Evolutionary conservation across 2,888 invertebrate species (phyloP).

Genomic region (Bimastos eiseni): DNA sequence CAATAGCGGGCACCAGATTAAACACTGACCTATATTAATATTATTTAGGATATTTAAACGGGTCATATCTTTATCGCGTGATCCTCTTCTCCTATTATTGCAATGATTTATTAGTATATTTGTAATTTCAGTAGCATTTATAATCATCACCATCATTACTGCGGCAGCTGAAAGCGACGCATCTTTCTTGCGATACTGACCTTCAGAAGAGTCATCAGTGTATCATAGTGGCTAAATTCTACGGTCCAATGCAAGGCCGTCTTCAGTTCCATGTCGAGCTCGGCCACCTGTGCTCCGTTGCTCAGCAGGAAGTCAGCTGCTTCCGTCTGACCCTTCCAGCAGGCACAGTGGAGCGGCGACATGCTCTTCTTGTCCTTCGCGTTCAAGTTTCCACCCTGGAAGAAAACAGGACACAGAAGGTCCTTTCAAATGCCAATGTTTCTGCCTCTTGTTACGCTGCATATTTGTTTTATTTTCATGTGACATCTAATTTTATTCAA

Average conservation of each 20-base stretch:
- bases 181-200: constrained; percentile 30
- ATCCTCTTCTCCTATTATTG: not conserved
- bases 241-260: constrained; percentile 49
- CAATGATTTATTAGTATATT: not conserved
- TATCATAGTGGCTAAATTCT: constrained; percentile 45
- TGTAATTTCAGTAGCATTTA: not conserved
- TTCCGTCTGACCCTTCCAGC: constrained; percentile 47
- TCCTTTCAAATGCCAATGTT: not conserved
- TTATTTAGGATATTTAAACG: no score
- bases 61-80: no score
- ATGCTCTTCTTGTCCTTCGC: constrained; percentile 46
- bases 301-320: constrained; percentile 46
- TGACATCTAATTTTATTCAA: no score
- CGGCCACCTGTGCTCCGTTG: constrained; percentile 45
- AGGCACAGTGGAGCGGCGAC: constrained; percentile 46
- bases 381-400: constrained; percentile 45
- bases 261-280: constrained; percentile 45
- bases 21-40: no score
- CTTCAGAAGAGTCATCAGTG: constrained; percentile 43
- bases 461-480: not conserved
- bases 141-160: not conserved
- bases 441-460: not conserved
- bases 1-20: no score
- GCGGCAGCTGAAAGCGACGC: not conserved
- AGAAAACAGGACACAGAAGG: not conserved